Evolutionary conservation across 2,113 vertebrate species (phyloP), one percentile per base, ranked within the genome.

Genomic region (Reinhardtius hippoglossoides): DNA sequence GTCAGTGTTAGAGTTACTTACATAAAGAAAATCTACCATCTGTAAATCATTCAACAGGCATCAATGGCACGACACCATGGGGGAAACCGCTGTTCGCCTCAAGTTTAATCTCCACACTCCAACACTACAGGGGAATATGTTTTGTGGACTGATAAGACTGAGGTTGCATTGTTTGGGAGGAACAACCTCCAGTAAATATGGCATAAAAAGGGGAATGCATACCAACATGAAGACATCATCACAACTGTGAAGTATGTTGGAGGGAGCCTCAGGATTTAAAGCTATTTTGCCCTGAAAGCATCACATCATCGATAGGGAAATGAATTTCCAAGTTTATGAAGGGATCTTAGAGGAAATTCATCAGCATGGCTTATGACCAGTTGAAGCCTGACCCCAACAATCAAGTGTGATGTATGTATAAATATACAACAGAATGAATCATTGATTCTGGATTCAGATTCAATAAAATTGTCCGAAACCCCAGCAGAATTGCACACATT

Each of bases 1-100:
- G 18, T 52, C 15, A 20, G 15, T 50, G 35, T 50, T 50, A 14
- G 42, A 44, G 42, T 14, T 44, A 44, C 42, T 44, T 13, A 3
- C 10, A 37, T 37, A 5, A 37, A 60, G 6, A 31, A 31, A 31
- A 62, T 40, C 31, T 10, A 62, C 59, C 59, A 62, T 62, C 59
- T 62, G 59, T 26, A 40, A 62, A 12, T 62, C 59, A 62, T 62
- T 62, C 27, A 60, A n/a, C 8, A 37, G 58, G 58, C 58, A 60
- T 20, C 31, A 18, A 60, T n/a, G 27, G 58, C 58, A 60, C 58
- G 31, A 60, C 27, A 60, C 23, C 55, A n/a, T 16, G 15, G 31
- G 37, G 18, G 27, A 60, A 37, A 60, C 27, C 16, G 9, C 31
- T 12, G 31, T 5, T 60, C 9, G 16, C 18, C 58, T 60, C 16